A percentile compares a stretch with the other conserved stretches of the same genome.
These are phyloP conservation scores for Bursaphelenchus mucronatus DNA, from an alignment of 1,140 invertebrate genomes.

Conservation along the genomic window DNA sequence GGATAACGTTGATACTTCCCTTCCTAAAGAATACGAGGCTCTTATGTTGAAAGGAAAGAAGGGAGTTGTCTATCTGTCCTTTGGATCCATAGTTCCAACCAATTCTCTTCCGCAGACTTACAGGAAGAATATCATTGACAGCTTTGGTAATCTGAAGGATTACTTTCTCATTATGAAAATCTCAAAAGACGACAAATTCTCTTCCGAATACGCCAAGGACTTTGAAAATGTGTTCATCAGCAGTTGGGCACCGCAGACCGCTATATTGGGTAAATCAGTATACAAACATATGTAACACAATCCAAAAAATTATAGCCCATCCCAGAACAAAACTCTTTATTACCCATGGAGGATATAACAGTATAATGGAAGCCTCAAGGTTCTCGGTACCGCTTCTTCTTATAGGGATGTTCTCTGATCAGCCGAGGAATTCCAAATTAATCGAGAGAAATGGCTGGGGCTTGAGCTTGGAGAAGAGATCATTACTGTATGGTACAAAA, in stretches of 20 bases:
- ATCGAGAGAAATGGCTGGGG: constrained; percentile 32
- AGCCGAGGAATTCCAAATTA: constrained; percentile 28
- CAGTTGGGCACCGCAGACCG: constrained; percentile 1
- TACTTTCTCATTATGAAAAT: constrained; percentile 25
- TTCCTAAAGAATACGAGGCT: neutral
- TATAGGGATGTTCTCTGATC: constrained; percentile 27
- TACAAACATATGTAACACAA: neutral
- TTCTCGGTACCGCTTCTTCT: constrained; percentile 3
- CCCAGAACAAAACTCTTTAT: neutral
- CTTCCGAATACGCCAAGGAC: neutral
- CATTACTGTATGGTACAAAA: too few species aligned
- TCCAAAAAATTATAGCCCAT: neutral
- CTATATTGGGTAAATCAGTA: neutral
- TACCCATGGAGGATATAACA: constrained; percentile 13
- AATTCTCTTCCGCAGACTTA: neutral
- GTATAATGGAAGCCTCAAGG: neutral
- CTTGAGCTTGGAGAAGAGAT: constrained; percentile 3
- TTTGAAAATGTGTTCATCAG: constrained; percentile 5
- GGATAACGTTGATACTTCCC: neutral
- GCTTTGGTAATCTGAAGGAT: constrained; percentile 2
- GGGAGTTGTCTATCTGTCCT: constrained; percentile 9
- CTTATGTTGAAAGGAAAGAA: constrained; percentile 10
- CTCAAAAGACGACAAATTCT: too few species aligned
- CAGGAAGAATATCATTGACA: neutral
- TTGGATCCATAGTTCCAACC: constrained; percentile 11